Base-by-base conservation (phyloP, 2,888 invertebrate genomes). In the Noctua pronuba region DNA sequence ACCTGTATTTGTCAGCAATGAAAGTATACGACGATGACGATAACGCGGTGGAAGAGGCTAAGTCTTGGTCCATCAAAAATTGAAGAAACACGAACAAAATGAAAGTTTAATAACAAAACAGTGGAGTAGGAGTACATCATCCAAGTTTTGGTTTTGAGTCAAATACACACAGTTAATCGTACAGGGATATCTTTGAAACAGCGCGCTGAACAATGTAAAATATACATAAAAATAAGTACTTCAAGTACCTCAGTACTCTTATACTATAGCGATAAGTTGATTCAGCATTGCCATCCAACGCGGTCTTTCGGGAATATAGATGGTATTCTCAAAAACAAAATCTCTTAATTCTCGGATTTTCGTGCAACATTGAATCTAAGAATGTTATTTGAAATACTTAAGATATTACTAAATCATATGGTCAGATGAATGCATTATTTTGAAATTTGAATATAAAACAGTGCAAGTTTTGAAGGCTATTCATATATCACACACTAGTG, bases 381-480 rank as follows among this genome's bases (percentile, higher is more conserved):
- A 52, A 41, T 49, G n/a, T 55, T 70, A 44, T 83, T 18, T 55
- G 11, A 64, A 74, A 38, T 41, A 60, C 31, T 18, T 18, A 10
- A 65, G 2, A 52, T 44, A 70, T 81, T 68, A 58, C 85, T 18
- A 70, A 85, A 82, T 16, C 21, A 46, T 85, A 55, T 72, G 58
- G 49, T 66, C 60, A 86, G 62, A 73, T 84, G 69, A 67, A 75
- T 76, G 62, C 38, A 52, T 70, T 75, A 77, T 85, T 86, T 75
- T 74, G 83, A 73, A 87, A 88, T 78, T 52, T 76, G 76, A 85
- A 80, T 85, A 82, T 87, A 75, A 85, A 85, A 80, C 77, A 73
- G 79, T 80, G 86, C 78, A 82, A 76, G 75, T 75, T 76, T 44
- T 76, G 80, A 87, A 86, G 86, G 86, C 65, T 73, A 66, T 60